Evolutionary conservation across 2,888 invertebrate species (phyloP), one percentile per base, ranked within the genome.

Genomic region (Cybosia mesomella): DNA sequence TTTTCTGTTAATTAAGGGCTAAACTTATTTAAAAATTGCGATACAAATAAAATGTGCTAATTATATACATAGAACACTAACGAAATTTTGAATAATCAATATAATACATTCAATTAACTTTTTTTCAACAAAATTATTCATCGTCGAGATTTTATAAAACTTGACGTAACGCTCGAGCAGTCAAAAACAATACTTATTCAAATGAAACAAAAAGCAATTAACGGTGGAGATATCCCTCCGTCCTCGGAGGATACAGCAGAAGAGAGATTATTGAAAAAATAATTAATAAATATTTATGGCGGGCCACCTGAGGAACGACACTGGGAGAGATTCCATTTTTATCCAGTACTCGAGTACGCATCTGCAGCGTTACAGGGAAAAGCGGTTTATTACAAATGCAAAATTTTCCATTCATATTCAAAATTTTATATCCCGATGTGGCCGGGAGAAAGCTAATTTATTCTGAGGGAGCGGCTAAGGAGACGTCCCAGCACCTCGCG

Each of bases 381-480:
- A 96, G 95, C 96, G 96, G 95, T 97, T 97, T 96, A 97, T 97
- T 97, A 97, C 96, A 96, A 96, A 97, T 97, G 97, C 97, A 97
- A 97, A 97, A 97, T 97, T 96, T 96, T 96, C 97, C 97, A 97
- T 97, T 97, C 97, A 97, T 97, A 97, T 97, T 97, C 97, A 97
- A 97, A 97, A 97, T 97, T 97, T 97, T 97, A 97, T 97, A 97
- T 97, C 97, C 96, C 96, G 90, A 95, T 95, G 96, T 96, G 95
- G 93, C 90, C 90, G 92, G 95, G 95, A 96, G 95, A 95, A 94
- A 95, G 96, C 96, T 97, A 97, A 97, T 97, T 97, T 97, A 97
- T 97, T 96, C 97, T 90, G 92, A 83, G 93, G 94, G 93, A 91
- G 92, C 91, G 87, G 91, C 89, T 87, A 90, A 92, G 92, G 91